These are phyloP conservation scores for Anser cygnoides DNA, from an alignment of 2,113 vertebrate species.

Conservation along the genomic window DNA sequence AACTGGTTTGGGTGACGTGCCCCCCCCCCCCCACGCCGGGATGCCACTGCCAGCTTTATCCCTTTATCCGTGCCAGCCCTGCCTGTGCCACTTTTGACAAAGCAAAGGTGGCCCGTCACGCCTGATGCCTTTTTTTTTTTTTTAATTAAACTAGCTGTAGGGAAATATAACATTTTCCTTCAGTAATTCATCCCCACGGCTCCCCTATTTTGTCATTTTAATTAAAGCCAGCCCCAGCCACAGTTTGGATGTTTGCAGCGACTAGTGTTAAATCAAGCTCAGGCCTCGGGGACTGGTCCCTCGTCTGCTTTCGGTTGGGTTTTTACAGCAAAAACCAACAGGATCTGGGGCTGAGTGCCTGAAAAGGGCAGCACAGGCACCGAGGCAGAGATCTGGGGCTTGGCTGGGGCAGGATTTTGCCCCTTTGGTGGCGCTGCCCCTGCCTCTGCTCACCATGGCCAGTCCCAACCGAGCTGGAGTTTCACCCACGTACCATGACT, in stretches of 20 bases:
- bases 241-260: background rate
- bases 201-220: slow-evolving; percentile 54
- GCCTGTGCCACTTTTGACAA: background rate
- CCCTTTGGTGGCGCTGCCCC: background rate
- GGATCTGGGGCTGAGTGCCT: background rate
- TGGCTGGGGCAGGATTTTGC: background rate
- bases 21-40: background rate
- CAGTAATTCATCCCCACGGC: slow-evolving; percentile 31
- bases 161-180: slow-evolving; percentile 22
- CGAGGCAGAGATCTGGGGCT: background rate
- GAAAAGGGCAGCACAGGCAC: background rate
- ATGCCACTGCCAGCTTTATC: background rate
- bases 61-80: background rate
- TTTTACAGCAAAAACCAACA: background rate
- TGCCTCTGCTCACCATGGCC: background rate
- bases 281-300: background rate
- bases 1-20: background rate
- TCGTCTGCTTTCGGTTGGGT: background rate
- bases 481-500: background rate
- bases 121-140: background rate
- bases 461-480: rapidly evolving
- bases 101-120: background rate
- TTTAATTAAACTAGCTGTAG: slow-evolving; percentile 49
- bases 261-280: slow-evolving; percentile 49
- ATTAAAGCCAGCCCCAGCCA: slow-evolving; percentile 54